Base-by-base conservation (phyloP, 1,140 invertebrate genomes). In the Telenomus remus region DNA sequence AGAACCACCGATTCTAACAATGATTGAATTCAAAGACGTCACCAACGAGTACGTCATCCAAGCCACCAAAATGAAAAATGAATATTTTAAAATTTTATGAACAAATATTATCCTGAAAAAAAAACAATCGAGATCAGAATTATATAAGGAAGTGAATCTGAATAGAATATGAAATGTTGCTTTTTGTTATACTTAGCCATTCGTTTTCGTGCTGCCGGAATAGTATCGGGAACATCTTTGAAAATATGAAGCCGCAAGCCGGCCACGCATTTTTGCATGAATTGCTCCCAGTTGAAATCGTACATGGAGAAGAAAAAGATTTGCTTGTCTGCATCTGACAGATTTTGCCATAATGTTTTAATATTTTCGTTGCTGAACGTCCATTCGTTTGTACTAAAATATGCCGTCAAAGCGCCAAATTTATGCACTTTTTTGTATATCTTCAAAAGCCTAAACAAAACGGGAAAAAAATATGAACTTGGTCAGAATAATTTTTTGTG, bases 311-410 rank as follows among this genome's bases (percentile, higher is more conserved):
- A 91, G 65, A 83, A 81, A 76, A 90, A 91, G 13, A 86, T 65
- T 14, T 87, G 81, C 78, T 88, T 85, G 78, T 93, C 92, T 35
- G 86, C 80, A 1, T 79, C 66, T 8, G 83, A 81, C 54, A 93
- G 80, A 39, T 83, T 84, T 1, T 87, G 57, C 85, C 89, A 89
- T 0, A 93, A 76, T 35, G 79, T 79, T 39, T 83, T 81, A 0
- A 89, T 82, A 73, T 92, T 92, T 11, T 86, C 83, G 75, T 89
- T 89, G 4, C 80, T 66, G 77, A 92, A 93, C 14, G 85, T 82
- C 92, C 92, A 93, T 54, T 90, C 84, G 33, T 87, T 83, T 0
- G 84, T 87, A 27, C 90, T 89, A 78, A 93, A 93, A 79, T 89
- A 92, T 33, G 90, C 86, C 9, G 92, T 84, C 2, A 89, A 88